Evolutionary conservation across 2,113 vertebrate genomes (phyloP).

Genomic region (Dipodomys ordii): DNA sequence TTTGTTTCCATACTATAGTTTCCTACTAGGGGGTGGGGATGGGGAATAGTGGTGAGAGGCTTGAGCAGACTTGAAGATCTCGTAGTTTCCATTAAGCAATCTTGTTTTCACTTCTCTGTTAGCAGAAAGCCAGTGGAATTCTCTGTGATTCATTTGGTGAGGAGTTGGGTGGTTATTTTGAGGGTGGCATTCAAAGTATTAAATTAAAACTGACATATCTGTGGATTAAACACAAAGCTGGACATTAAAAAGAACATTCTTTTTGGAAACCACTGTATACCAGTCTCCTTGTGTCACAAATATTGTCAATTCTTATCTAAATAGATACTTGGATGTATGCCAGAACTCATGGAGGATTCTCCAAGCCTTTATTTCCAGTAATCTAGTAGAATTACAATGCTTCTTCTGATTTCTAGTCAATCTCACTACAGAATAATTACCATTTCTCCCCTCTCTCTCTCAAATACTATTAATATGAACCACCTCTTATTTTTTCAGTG

Average conservation of each 20-base stretch:
- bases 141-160: neutral
- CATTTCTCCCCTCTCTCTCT: neutral
- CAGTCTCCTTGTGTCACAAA: neutral
- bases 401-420: neutral
- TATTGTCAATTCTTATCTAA: neutral
- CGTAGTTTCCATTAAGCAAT: neutral
- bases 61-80: neutral
- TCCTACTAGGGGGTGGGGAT: too few species aligned
- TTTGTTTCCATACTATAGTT: neutral
- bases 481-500: neutral
- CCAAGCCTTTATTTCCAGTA: neutral
- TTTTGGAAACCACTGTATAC: neutral
- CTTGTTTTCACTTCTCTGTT: neutral
- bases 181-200: neutral
- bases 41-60: too few species aligned
- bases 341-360: neutral
- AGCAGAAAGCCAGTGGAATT: neutral
- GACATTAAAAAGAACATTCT: constrained; percentile 40
- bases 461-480: neutral
- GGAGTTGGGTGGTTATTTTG: neutral
- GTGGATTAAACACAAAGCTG: neutral
- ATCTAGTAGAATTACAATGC: neutral
- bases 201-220: constrained; percentile 28
- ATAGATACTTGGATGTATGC: neutral
- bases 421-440: neutral